Percentiles rank a stretch among this genome's conserved stretches.
Conservation (phyloP, 1,140 invertebrate genomes). For the Ericerus pela region DNA sequence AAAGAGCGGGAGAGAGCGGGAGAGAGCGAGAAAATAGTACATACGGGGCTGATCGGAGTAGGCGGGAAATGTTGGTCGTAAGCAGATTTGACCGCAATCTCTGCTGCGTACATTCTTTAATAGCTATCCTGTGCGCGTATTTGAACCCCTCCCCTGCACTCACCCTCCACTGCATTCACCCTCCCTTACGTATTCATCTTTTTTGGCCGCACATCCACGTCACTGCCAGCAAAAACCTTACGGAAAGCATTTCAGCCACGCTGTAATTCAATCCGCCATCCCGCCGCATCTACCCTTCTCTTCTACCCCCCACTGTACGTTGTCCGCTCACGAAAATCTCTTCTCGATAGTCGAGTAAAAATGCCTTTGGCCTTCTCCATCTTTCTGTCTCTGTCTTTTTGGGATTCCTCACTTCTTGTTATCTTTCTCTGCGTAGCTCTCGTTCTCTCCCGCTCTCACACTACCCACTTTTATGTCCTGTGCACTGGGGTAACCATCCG, state of each 20-base stretch:
- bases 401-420: too few species aligned
- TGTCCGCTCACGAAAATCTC: too few species aligned
- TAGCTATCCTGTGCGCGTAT: not conserved
- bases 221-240: not conserved
- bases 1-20: not conserved
- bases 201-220: too few species aligned
- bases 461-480: too few species aligned
- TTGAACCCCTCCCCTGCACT: not conserved
- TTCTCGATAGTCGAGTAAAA: too few species aligned
- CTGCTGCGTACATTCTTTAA: too few species aligned
- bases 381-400: too few species aligned
- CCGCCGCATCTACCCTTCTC: not conserved
- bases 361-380: conserved; percentile 9
- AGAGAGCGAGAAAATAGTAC: not conserved
- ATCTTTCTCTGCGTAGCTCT: too few species aligned
- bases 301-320: not conserved
- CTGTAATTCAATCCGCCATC: conserved; percentile 8
- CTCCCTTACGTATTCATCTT: too few species aligned
- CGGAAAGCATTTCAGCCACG: conserved; percentile 4
- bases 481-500: too few species aligned
- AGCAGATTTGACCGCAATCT: conserved; percentile 6
- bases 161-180: too few species aligned
- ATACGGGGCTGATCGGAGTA: not conserved
- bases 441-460: too few species aligned
- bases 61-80: not conserved